Evolutionary conservation across 2,888 invertebrate species (phyloP).

Genomic region (Scelioninae gen. 2): DNA sequence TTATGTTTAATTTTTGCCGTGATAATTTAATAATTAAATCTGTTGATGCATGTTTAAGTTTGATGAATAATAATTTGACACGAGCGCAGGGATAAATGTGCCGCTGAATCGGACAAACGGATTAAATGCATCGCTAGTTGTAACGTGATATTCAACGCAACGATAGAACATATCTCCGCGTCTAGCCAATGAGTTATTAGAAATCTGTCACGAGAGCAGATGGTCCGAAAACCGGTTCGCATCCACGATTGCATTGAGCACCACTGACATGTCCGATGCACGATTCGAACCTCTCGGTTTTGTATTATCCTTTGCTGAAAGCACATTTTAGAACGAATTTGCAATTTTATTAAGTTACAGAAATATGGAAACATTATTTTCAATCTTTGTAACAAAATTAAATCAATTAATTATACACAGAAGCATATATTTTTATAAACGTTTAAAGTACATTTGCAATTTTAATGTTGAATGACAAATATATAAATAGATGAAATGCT

Average conservation of each 20-base stretch:
- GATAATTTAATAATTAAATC: no score
- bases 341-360: neutral
- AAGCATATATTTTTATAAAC: no score
- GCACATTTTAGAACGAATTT: slow-evolving; percentile 18
- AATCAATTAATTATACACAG: no score
- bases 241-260: slow-evolving; percentile 35
- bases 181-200: slow-evolving; percentile 57
- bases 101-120: slow-evolving; percentile 22
- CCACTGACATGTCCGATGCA: slow-evolving; percentile 42
- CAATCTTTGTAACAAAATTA: neutral
- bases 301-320: slow-evolving; percentile 28
- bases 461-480: no score
- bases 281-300: slow-evolving; percentile 37
- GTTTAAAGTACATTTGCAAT: no score
- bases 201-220: slow-evolving; percentile 49
- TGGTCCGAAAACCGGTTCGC: slow-evolving; percentile 57
- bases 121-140: slow-evolving; percentile 55
- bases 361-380: neutral
- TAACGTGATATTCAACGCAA: slow-evolving; percentile 59
- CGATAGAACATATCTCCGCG: slow-evolving; percentile 40
- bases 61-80: slow-evolving; percentile 9
- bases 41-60: no score
- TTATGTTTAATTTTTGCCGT: no score
- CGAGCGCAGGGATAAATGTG: neutral
- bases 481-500: no score